Base-by-base conservation (phyloP, 2,888 invertebrate genomes). In the Dryococelus australis region DNA sequence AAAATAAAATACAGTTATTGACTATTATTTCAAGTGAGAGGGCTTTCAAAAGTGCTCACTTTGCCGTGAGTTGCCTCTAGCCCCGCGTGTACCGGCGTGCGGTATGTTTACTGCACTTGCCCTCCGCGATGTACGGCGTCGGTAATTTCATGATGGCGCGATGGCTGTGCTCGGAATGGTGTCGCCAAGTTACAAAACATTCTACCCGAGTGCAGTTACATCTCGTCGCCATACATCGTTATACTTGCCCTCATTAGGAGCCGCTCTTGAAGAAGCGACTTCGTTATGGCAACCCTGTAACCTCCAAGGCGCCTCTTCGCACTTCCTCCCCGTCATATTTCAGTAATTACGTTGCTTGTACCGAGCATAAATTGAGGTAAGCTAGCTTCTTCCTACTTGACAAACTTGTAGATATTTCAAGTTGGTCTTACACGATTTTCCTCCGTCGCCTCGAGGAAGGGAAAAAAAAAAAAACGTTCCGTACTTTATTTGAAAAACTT, bases 101-200 rank as follows among this genome's bases (percentile, higher is more conserved):
- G 0, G 47, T 47, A 16, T 8, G 16, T 47, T 3, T 16, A 47
- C 47, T 47, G 47, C 47, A 47, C 12, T 1, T 16, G 47, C 47
- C 65, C 24, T 65, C 65, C 65, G 65, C 65, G 65, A 47, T 20
- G 28, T 6, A 47, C 47, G 43, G 13, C 13, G 84, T 47, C n/a
- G 35, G 35, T 35, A 35, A 6, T 27, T 6, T 84, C 43, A 35
- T 26, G 24, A 13, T 16, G 84, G 24, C 20, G 26, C 43, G 43
- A 84, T n/a, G 43, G 84, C 35, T 47, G 84, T n/a, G 84, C 8
- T 43, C 43, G 26, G 84, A 35, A 84, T 43, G 20, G 84, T 47
- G 35, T 20, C 28, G 43, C 84, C 24, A 84, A 84, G 84, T 84
- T 43, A n/a, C 84, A 26, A 12, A n/a, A 84, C 43, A 27, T 43